Evolutionary conservation across 2,888 invertebrate species (phyloP), one percentile per base, ranked within the genome.

Genomic region (Byasa hedistus): DNA sequence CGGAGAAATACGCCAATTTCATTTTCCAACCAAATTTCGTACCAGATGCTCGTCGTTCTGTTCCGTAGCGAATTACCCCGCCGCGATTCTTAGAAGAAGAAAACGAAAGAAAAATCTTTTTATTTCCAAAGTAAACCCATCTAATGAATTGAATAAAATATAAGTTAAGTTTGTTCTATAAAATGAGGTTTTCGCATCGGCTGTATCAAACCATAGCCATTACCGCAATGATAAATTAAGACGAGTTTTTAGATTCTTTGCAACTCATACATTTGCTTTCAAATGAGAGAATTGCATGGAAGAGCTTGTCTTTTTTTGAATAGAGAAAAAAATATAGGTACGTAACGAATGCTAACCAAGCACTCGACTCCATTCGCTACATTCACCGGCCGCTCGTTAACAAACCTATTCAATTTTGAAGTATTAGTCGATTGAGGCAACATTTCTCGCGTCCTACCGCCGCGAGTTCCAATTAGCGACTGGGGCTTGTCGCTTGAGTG

Each of bases 401-500:
- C 87, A 87, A 86, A 87, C 86, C 89, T 78, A 86, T 91, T 90
- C 87, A 91, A 85, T 85, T 85, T 82, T 90, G 85, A 89, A 91
- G 90, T 89, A 89, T 89, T 86, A 85, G 87, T 87, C 89, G 87
- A 90, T 91, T 86, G 89, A 86, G 84, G 88, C 83, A 85, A 84
- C 87, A 83, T 84, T 86, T 86, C 87, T 85, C 86, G 88, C 91
- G 89, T 87, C 85, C 89, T 87, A 83, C 81, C 87, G 85, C 84
- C 84, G 82, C 86, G 87, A 87, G 87, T 84, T 89, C 91, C 91
- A 91, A 91, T 91, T 91, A 91, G 91, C 84, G 89, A 89, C 86
- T 89, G 89, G 84, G 82, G 85, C 84, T 84, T 84, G 86, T 84
- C 85, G 86, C 85, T 86, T 81, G 82, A 89, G 90, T 86, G 86